Evolutionary conservation across 1,140 invertebrate genomes (phyloP).

Genomic region (Drosophila elegans): DNA sequence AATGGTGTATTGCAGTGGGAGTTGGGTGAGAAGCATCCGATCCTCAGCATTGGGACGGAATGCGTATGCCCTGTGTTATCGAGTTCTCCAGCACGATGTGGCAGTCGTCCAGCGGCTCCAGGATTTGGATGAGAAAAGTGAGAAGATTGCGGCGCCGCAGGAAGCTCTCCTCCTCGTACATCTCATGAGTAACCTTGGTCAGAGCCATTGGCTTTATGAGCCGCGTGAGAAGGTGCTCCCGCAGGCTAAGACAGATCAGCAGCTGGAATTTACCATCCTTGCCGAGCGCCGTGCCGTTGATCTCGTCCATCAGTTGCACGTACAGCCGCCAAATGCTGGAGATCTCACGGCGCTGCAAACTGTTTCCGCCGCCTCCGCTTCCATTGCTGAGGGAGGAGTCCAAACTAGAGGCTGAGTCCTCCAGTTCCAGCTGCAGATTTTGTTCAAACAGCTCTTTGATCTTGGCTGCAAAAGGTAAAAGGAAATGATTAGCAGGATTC

Average conservation of each 20-base stretch:
- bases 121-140: constrained; percentile 95
- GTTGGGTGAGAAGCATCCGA: not conserved
- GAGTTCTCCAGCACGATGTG: constrained; percentile 97
- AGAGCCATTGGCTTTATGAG: constrained; percentile 95
- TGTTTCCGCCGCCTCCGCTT: constrained; percentile 83
- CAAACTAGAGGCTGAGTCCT: constrained; percentile 82
- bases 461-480: constrained; percentile 88
- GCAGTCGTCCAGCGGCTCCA: constrained; percentile 96
- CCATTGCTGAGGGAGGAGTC: constrained; percentile 82
- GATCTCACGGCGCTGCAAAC: constrained; percentile 86
- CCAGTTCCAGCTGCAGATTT: constrained; percentile 87
- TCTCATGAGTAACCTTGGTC: constrained; percentile 93
- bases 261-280: constrained; percentile 99
- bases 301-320: constrained; percentile 92
- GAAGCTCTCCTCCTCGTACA: constrained; percentile 98
- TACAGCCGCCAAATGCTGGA: constrained; percentile 90
- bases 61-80: constrained; percentile 96
- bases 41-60: constrained; percentile 87
- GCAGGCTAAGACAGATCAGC: constrained; percentile 94
- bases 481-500: not conserved
- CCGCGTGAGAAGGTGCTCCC: constrained; percentile 96
- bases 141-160: constrained; percentile 93
- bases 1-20: constrained; percentile 3
- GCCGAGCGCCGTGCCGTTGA: constrained; percentile 94
- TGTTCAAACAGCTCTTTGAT: constrained; percentile 94